These are phyloP conservation scores for Mythimna vitellina DNA, from an alignment of 2,888 invertebrate species.

Conservation along the genomic window DNA sequence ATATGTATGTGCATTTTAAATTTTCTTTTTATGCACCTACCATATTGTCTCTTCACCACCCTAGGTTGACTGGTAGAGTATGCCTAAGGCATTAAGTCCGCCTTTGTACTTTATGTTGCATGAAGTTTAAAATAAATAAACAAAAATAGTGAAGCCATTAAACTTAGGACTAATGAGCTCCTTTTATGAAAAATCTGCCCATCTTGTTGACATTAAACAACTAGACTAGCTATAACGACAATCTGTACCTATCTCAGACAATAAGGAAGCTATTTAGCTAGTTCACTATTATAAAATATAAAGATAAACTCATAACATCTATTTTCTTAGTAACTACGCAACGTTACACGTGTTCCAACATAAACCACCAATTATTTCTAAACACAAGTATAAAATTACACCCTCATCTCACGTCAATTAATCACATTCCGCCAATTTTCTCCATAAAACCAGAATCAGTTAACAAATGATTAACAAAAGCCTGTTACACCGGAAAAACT, in stretches of 20 bases:
- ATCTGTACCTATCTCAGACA: slow-evolving; percentile 10
- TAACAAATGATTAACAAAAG: slow-evolving; percentile 64
- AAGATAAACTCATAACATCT: slow-evolving; percentile 19
- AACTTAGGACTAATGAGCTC: neutral
- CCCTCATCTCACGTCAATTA: slow-evolving; percentile 42
- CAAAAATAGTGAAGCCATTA: neutral
- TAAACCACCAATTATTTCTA: slow-evolving; percentile 31
- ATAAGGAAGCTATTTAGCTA: slow-evolving; percentile 38
- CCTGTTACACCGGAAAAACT: slow-evolving; percentile 83
- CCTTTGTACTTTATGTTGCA: too few species aligned
- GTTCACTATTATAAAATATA: slow-evolving; percentile 17
- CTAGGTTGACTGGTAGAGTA: too few species aligned
- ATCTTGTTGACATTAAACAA: neutral
- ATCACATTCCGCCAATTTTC: slow-evolving; percentile 48
- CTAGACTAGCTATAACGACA: neutral
- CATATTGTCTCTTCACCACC: too few species aligned
- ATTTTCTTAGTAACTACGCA: slow-evolving; percentile 7
- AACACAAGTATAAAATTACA: slow-evolving; percentile 30
- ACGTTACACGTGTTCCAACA: slow-evolving; percentile 44
- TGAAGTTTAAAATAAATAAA: too few species aligned
- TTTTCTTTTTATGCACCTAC: too few species aligned
- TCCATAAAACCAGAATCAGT: slow-evolving; percentile 51
- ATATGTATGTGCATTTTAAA: too few species aligned
- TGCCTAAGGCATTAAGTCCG: too few species aligned
- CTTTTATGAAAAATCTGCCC: neutral